Percentiles rank a stretch among this genome's conserved stretches.
Conservation (phyloP, 2,888 invertebrate species). For the Azorinus chamasolen region DNA sequence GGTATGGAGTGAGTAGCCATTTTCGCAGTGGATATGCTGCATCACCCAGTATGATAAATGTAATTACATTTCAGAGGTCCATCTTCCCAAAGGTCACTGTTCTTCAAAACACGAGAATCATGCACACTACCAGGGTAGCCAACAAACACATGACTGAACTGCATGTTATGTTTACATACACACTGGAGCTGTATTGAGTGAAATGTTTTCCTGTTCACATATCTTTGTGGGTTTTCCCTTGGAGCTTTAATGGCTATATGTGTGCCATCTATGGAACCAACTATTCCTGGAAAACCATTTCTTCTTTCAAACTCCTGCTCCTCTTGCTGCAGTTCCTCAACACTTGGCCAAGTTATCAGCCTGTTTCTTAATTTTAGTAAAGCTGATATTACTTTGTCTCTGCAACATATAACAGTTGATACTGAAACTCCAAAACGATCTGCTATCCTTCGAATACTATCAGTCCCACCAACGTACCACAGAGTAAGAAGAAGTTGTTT, state of each 20-base stretch:
- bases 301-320: conserved; percentile 1
- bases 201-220: conserved; percentile 43
- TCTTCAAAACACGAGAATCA: conserved; percentile 36
- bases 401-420: conserved; percentile 31
- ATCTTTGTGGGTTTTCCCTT: conserved; percentile 16
- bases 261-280: conserved; percentile 51
- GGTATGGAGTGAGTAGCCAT: too few species aligned
- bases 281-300: conserved; percentile 41
- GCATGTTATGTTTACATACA: conserved; percentile 37
- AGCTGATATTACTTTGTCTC: conserved; percentile 14
- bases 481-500: conserved; percentile 12
- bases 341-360: conserved; percentile 41
- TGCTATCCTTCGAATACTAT: conserved; percentile 39
- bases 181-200: conserved; percentile 39
- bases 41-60: conserved; percentile 36
- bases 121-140: conserved; percentile 49
- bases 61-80: conserved; percentile 14
- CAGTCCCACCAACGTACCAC: conserved; percentile 38
- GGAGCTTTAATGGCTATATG: conserved; percentile 44
- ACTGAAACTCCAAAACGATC: conserved; percentile 51
- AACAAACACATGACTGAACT: too few species aligned
- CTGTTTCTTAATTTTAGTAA: conserved; percentile 20
- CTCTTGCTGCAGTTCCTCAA: conserved; percentile 6
- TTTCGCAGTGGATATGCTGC: conserved; percentile 33
- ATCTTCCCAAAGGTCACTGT: conserved; percentile 38